Evolutionary conservation across 1,140 invertebrate species (phyloP).

Genomic region (Atopsyche davidsoni): DNA sequence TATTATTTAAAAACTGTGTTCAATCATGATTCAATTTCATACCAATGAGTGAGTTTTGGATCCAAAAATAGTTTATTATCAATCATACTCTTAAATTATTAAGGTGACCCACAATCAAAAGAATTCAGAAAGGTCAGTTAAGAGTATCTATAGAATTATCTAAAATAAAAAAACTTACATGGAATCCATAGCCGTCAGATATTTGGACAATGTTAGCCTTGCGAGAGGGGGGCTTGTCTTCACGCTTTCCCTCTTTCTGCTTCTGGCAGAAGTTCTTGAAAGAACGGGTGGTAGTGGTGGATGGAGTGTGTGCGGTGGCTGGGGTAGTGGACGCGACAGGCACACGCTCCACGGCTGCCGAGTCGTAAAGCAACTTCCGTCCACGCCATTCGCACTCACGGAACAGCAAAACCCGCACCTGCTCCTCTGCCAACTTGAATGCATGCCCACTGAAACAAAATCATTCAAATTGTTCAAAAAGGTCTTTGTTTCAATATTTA

Average conservation of each 20-base stretch:
- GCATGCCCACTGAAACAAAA: too few species aligned
- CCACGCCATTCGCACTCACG: slow-evolving; percentile 78
- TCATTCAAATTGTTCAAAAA: too few species aligned
- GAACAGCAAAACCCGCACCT: slow-evolving; percentile 74
- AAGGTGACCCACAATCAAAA: too few species aligned
- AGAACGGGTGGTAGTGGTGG: background rate
- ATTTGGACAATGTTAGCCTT: slow-evolving; percentile 48
- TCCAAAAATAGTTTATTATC: background rate
- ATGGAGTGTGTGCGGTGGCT: background rate
- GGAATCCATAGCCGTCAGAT: slow-evolving; percentile 49
- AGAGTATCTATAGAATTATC: slow-evolving; percentile 1
- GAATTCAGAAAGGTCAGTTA: too few species aligned
- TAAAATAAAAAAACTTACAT: slow-evolving; percentile 39
- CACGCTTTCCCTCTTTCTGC: slow-evolving; percentile 9
- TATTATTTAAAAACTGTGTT: too few species aligned
- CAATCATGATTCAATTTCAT: too few species aligned
- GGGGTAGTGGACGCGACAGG: slow-evolving; percentile 34
- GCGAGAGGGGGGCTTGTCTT: background rate
- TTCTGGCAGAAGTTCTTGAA: slow-evolving; percentile 8
- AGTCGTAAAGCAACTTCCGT: slow-evolving; percentile 79
- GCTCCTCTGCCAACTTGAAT: slow-evolving; percentile 54
- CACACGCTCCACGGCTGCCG: slow-evolving; percentile 60
- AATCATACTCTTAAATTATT: background rate
- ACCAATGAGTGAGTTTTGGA: too few species aligned
- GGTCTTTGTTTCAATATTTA: too few species aligned